Evolutionary conservation across 2,888 invertebrate species (phyloP), one percentile per base, ranked within the genome.

Genomic region (Ecdyonurus torrentis): DNA sequence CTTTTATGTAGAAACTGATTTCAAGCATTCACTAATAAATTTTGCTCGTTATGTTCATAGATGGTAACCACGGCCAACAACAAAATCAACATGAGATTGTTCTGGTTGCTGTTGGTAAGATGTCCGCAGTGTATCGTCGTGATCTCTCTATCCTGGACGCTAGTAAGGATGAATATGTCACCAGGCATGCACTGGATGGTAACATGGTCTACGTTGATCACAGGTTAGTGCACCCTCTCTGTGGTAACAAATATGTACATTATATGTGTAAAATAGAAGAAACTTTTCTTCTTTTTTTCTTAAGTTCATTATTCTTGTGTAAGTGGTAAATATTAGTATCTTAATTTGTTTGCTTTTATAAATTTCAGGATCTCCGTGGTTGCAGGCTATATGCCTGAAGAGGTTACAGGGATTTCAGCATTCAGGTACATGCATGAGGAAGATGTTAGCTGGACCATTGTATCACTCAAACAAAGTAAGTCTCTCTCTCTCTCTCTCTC

Each of bases 391-490:
- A 84, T 94, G 85, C 86, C 88, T 15, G 87, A 89, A 68, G 94
- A 95, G 77, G 89, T 93, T 1, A 83, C 86, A 10, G 92, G 92
- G n/a, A 78, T 85, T 65, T 90, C 89, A 66, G 92, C 92, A 10
- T 95, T 94, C 74, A 83, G 85, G 63, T 92, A 88, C 72, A 93
- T 95, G 86, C 91, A 91, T 75, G 83, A 84, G 72, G 90, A 92
- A 68, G 93, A 94, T 77, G 88, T 89, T 1, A 83, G 88, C 70
- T 91, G 90, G 88, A 89, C 91, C 0, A 86, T 91, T 72, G 87
- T 91, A 70, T 91, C 91, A 0, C 79, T 93, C 64, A 78, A 89
- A 68, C 89, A 91, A 76, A 93, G 88, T 88, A 76, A 79, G 82
- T 77, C 62, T 25, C 23, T 58, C n/a, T n/a, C n/a, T n/a, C n/a